Evolutionary conservation across 1,140 invertebrate genomes (phyloP), one percentile per base, ranked within the genome.

Genomic region (Xylocopa sonorina): DNA sequence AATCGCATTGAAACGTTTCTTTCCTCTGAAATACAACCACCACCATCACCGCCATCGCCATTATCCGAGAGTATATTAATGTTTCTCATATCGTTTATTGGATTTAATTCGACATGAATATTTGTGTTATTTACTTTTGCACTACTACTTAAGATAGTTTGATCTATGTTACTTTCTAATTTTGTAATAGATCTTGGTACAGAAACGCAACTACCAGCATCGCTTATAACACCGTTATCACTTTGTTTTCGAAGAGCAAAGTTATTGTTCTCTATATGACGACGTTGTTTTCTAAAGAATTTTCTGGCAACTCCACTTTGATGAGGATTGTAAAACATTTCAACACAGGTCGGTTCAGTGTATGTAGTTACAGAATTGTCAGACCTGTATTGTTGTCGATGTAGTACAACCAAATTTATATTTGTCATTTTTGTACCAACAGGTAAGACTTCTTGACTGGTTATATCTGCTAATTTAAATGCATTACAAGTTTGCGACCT

Each of bases 301-400:
- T 97, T 98, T 79, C 97, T 95, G 0, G 98, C 97, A 1, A 98
- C 97, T 21, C 97, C 97, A 90, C 97, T 98, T 90, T 99, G 98
- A 88, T 97, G 96, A 0, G 97, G 97, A 93, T 99, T 98, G 88
- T 98, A 98, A 91, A 98, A 99, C 91, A 97, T 95, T 85, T 97
- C 96, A 0, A 96, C 95, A 3, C 94, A 93, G 77, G 94, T 88
- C 0, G 91, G 90, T 72, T 96, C 95, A 1, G 95, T 95, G 76
- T 95, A 95, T 4, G 95, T 96, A 58, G 95, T 95, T 60, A 96
- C 95, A 10, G 95, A 95, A 88, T 95, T 95, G 78, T 95, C 95
- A 0, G 94, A 95, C 72, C 95, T 93, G 83, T 96, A 96, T 87
- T 96, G 95, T 83, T 95, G 95, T 69, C 95, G 92, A 88, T 96